These are phyloP conservation scores for Ditula angustiorana DNA, from an alignment of 2,888 invertebrate species.

Conservation along the genomic window DNA sequence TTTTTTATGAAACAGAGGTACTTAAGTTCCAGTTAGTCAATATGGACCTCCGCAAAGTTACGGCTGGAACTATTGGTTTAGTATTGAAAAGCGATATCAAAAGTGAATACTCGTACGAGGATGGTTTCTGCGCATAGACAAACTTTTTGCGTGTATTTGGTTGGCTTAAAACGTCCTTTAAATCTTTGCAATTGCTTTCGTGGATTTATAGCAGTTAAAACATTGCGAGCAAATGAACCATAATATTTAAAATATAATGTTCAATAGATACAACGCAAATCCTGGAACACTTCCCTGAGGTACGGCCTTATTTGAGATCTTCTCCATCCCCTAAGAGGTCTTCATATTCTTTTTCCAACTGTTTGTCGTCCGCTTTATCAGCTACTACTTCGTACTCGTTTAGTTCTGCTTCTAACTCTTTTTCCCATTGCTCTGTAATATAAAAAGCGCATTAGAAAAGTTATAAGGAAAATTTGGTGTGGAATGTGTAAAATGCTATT, in stretches of 20 bases:
- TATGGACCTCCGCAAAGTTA: too few species aligned
- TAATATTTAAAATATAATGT: conserved; percentile 2
- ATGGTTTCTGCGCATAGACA: too few species aligned
- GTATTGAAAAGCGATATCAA: too few species aligned
- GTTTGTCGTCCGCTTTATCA: conserved; percentile 79
- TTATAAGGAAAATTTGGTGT: not conserved
- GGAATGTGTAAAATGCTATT: not conserved
- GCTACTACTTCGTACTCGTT: conserved; percentile 97
- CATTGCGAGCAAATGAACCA: conserved; percentile 21
- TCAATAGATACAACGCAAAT: not conserved
- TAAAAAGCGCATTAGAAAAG: not conserved
- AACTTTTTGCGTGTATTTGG: too few species aligned
- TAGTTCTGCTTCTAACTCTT: conserved; percentile 97
- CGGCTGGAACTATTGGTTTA: too few species aligned
- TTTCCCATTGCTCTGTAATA: conserved; percentile 96
- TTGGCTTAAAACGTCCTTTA: too few species aligned
- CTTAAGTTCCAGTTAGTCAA: too few species aligned
- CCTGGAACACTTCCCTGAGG: not conserved
- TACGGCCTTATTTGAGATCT: conserved; percentile 82
- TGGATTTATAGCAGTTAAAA: too few species aligned
- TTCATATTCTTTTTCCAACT: conserved; percentile 90
- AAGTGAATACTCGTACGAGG: too few species aligned
- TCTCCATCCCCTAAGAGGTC: conserved; percentile 87
- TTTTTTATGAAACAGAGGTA: too few species aligned
- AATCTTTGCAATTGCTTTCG: too few species aligned